A percentile compares a stretch with the other conserved stretches of the same genome.
Evolutionary conservation across 1,140 invertebrate species (phyloP).

Genomic region (Lordiphosa clarofinis): DNA sequence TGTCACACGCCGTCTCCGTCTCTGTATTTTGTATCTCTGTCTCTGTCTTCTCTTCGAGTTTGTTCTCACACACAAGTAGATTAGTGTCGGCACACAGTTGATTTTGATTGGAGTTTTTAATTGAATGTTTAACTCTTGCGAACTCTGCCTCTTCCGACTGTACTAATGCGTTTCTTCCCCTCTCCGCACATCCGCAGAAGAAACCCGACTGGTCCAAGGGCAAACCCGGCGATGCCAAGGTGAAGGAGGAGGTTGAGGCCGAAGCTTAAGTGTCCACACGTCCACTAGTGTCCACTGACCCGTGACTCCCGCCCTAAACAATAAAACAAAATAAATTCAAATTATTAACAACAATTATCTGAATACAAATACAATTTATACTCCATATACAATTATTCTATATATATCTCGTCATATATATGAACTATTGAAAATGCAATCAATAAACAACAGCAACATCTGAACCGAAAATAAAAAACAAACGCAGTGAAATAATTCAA

Average conservation of each 20-base stretch:
- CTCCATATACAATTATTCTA: constrained; percentile 5
- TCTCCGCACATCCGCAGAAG: constrained; percentile 84
- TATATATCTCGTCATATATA: constrained; percentile 15
- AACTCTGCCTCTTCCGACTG: constrained; percentile 7
- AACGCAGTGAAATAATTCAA: constrained; percentile 50
- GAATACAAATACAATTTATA: constrained; percentile 16
- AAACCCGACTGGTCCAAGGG: constrained; percentile 95
- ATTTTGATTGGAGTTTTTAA: too few species aligned
- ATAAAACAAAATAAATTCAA: constrained; percentile 42
- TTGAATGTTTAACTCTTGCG: constrained; percentile 5
- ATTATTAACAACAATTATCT: constrained; percentile 40
- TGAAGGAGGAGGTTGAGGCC: constrained; percentile 92
- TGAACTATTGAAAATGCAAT: constrained; percentile 10
- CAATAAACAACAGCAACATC: constrained; percentile 13
- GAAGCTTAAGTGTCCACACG: constrained; percentile 81
- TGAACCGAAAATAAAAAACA: constrained; percentile 1
- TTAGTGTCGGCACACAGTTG: too few species aligned
- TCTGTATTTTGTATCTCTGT: constrained; percentile 24
- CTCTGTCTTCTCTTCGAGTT: constrained; percentile 8
- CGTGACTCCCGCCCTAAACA: constrained; percentile 76
- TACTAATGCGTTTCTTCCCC: not conserved
- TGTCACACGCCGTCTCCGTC: constrained; percentile 28
- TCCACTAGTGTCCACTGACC: constrained; percentile 72
- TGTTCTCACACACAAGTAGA: too few species aligned
- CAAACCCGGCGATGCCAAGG: constrained; percentile 89